phyloP scores from a whole-genome alignment of 1,140 invertebrate species.

The Andricus grossulariae region DNA sequence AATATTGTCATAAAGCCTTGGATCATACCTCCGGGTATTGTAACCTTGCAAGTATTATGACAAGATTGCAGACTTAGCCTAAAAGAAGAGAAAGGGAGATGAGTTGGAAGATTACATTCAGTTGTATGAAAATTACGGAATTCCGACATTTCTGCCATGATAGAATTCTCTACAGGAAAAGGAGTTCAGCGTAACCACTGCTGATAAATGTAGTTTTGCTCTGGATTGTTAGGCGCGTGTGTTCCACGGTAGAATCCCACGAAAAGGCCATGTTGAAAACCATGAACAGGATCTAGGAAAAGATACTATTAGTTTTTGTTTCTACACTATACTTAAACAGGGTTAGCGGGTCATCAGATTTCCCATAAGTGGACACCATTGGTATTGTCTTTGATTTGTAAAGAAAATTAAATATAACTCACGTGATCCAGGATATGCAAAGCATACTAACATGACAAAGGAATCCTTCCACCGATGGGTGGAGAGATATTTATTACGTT shows the following conservation, averaged over 20 bases:
- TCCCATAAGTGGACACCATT: constrained; percentile 29
- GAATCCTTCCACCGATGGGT: background rate
- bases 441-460: background rate
- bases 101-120: constrained; percentile 27
- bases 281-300: constrained; percentile 43
- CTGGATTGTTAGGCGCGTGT: constrained; percentile 2
- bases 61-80: background rate
- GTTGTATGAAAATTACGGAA: constrained; percentile 8
- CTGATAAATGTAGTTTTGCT: constrained; percentile 38
- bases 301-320: constrained; percentile 43
- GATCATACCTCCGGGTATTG: background rate
- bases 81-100: constrained; percentile 20
- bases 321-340: constrained; percentile 39
- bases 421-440: constrained; percentile 10
- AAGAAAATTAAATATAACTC: constrained; percentile 24
- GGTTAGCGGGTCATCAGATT: constrained; percentile 39
- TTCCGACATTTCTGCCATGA: constrained; percentile 5
- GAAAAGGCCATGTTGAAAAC: constrained; percentile 36
- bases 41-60: constrained; percentile 3
- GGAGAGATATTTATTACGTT: background rate
- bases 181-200: background rate
- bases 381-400: constrained; percentile 26
- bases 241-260: constrained; percentile 7
- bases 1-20: constrained; percentile 15
- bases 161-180: constrained; percentile 11